phyloP scores from a whole-genome alignment of 2,888 invertebrate species.

The Harmothoe impar region DNA sequence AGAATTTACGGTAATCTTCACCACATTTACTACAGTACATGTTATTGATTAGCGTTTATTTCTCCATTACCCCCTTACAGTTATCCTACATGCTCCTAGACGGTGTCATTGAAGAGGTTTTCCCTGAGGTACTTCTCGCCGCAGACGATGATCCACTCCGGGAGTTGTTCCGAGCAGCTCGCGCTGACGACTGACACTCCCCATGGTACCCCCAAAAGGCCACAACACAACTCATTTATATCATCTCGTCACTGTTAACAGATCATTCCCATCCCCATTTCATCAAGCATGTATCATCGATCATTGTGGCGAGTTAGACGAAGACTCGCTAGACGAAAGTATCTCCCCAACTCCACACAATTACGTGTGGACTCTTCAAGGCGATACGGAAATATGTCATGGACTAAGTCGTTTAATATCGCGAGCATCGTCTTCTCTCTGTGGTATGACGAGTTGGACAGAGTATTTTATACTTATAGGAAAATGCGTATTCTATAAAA shows the following conservation, averaged over 20 bases:
- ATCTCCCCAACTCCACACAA: too few relatives aligned
- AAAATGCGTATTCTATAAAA: neutral
- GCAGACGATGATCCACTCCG: conserved; percentile 41
- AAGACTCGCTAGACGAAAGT: too few relatives aligned
- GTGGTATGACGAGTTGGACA: neutral
- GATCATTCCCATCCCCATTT: neutral
- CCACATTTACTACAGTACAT: too few relatives aligned
- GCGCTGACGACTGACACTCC: conserved; percentile 47
- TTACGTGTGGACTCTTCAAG: too few relatives aligned
- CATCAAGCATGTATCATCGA: neutral
- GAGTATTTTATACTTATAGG: conserved; percentile 9
- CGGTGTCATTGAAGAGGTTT: conserved; percentile 89
- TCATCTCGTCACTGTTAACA: neutral
- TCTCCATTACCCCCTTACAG: conserved; percentile 79
- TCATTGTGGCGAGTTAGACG: too few relatives aligned
- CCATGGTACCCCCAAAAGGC: neutral
- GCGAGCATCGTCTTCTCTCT: neutral
- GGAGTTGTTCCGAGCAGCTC: conserved; percentile 53
- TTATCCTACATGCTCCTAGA: conserved; percentile 92
- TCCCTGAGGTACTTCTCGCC: conserved; percentile 86
- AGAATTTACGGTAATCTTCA: too few relatives aligned
- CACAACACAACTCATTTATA: neutral
- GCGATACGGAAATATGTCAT: too few relatives aligned
- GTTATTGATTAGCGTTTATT: too few relatives aligned
- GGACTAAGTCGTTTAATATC: neutral